Conservation (phyloP, 2,113 vertebrate genomes). For the Cichladusa arquata region DNA sequence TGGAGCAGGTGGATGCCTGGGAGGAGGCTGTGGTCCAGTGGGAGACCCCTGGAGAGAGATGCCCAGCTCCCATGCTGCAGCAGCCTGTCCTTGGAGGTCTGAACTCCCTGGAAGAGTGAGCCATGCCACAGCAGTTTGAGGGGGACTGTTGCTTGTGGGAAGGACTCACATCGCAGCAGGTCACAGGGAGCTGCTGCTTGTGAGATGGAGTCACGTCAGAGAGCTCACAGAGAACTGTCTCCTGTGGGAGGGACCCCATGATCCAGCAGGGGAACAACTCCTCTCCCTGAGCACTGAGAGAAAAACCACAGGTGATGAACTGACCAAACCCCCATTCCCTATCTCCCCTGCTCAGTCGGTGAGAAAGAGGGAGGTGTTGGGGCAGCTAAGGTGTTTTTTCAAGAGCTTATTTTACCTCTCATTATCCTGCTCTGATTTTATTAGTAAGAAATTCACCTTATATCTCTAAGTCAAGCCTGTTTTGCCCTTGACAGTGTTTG, state of each 20-base stretch:
- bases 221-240: accelerated
- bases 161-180: background rate
- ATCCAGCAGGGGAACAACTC: background rate
- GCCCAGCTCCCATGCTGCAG: background rate
- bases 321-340: background rate
- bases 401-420: background rate
- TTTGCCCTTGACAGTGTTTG: background rate
- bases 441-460: background rate
- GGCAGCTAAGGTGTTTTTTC: background rate
- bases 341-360: background rate
- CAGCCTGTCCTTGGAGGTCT: background rate
- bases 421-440: background rate
- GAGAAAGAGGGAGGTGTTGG: background rate
- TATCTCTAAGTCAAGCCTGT: background rate
- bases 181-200: background rate
- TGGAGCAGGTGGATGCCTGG: accelerated
- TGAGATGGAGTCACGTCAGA: background rate
- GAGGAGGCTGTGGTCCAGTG: background rate
- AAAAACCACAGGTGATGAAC: background rate
- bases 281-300: background rate
- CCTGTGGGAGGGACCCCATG: background rate
- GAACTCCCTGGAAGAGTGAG: background rate
- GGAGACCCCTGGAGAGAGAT: background rate
- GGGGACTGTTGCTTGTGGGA: background rate
- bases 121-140: background rate